A percentile compares a stretch with the other conserved stretches of the same genome.
Evolutionary conservation across 2,888 invertebrate species (phyloP).

Genomic region (Archaeoteleia sp.): DNA sequence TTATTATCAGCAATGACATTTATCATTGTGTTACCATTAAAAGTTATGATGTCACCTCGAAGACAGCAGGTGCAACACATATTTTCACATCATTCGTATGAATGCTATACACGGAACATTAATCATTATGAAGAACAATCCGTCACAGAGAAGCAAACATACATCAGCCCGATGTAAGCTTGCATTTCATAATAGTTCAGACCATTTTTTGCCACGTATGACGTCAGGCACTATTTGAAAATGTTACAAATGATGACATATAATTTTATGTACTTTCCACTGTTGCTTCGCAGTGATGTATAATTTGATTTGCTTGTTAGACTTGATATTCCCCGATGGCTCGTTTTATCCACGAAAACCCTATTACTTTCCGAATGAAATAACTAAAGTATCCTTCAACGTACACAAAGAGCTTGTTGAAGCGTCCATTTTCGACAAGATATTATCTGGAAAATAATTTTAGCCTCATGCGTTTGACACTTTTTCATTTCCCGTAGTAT

Average conservation of each 20-base stretch:
- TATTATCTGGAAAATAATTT: background rate
- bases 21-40: too few relatives aligned
- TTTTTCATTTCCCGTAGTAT: slow-evolving; percentile 6
- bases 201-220: background rate
- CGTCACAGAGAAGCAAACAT: background rate
- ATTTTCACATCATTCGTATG: too few relatives aligned
- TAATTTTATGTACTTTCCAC: slow-evolving; percentile 1
- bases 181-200: background rate
- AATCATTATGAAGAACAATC: background rate
- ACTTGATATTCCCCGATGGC: slow-evolving; percentile 6
- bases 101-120: background rate
- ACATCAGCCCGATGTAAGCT: background rate
- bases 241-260: slow-evolving; percentile 2
- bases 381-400: background rate
- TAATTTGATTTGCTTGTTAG: slow-evolving; percentile 13
- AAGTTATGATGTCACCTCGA: too few relatives aligned
- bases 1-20: too few relatives aligned
- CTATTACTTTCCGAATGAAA: slow-evolving; percentile 2
- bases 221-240: background rate
- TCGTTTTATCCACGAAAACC: slow-evolving; percentile 2
- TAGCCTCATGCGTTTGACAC: background rate
- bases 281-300: background rate
- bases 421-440: slow-evolving; percentile 1
- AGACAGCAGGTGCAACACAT: too few relatives aligned
- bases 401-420: background rate